A percentile compares a stretch with the other conserved stretches of the same genome.
These are phyloP conservation scores for Hirtodrosophila cameraria DNA, from an alignment of 2,888 invertebrate species.

Conservation along the genomic window DNA sequence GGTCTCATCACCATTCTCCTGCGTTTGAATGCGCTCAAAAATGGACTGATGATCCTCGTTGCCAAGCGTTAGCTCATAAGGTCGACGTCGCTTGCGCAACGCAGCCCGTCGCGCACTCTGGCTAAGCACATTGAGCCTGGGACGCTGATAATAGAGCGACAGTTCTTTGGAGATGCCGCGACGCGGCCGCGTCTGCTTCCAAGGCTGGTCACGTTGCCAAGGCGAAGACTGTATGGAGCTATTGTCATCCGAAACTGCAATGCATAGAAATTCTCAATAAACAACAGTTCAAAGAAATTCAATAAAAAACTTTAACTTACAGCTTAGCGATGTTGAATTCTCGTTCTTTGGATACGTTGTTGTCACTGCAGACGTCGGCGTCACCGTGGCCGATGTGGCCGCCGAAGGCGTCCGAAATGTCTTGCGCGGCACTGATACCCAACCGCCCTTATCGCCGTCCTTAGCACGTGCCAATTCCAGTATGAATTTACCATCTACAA, in stretches of 20 bases:
- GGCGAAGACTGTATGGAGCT: constrained; percentile 95
- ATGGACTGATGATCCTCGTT: constrained; percentile 48
- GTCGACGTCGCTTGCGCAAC: constrained; percentile 87
- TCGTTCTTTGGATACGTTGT: constrained; percentile 87
- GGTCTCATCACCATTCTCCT: constrained; percentile 70
- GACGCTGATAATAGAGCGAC: constrained; percentile 86
- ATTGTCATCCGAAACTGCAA: constrained; percentile 93
- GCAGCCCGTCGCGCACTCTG: constrained; percentile 72
- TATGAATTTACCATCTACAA: constrained; percentile 94
- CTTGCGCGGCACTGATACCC: constrained; percentile 95
- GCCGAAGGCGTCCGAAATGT: constrained; percentile 93
- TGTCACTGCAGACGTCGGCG: constrained; percentile 84
- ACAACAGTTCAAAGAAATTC: too few species aligned
- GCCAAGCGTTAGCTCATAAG: constrained; percentile 85
- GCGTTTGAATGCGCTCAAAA: constrained; percentile 43
- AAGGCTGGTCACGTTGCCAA: constrained; percentile 95
- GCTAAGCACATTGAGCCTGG: constrained; percentile 72
- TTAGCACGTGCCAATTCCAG: constrained; percentile 91
- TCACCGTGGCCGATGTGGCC: constrained; percentile 85
- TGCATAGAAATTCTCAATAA: constrained; percentile 69
- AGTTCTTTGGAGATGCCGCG: constrained; percentile 90
- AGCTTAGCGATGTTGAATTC: constrained; percentile 92
- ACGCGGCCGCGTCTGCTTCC: constrained; percentile 92
- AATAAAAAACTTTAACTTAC: constrained; percentile 84
- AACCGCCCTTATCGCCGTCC: constrained; percentile 92